Base-by-base conservation (phyloP, 2,888 invertebrate species). In the Ischnura elegans region DNA sequence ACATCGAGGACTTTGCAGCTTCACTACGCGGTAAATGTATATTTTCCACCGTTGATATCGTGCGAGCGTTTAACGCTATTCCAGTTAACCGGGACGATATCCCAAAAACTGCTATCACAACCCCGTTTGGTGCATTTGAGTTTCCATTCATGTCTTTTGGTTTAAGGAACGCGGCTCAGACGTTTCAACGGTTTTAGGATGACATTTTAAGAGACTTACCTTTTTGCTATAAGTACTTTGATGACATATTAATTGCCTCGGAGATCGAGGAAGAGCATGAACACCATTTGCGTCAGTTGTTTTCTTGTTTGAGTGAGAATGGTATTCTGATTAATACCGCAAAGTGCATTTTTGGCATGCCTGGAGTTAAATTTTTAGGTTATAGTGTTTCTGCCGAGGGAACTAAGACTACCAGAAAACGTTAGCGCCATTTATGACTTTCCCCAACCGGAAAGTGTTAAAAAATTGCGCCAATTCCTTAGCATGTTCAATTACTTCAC, bases 1-100 rank as follows among this genome's bases (percentile, higher is more conserved):
- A 95, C 86, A 94, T 55, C 21, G 94, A 95, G n/a, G 95, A 95
- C 93, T 95, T 95, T 66, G 36, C 94, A 0, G 84, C 93, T 2
- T 51, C 66, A 0, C 93, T 95, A 2, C 43, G 93, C 42, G 94
- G 94, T 0, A 94, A 94, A 87, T 94, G 76, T n/a, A 87, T 95
- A 13, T 95, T 95, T 93, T 94, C 94, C 0, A 94, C 93, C 66
- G 66, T 55, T 19, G 19, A 55, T 21, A 4, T 55, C 13, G 16
- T 55, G 47, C 55, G 55, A 3, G 55, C 55, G 0, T 95, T 94
- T 93, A 94, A 95, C 84, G 95, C 95, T 87, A 95, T 95, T 16
- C 95, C 95, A 0, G 94, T 94, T 93, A 2, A 87, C 16, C n/a
- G 21, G 4, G 13, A 16, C 5, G 87, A 87, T 25, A 25, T 87